A percentile compares a stretch with the other conserved stretches of the same genome.
These are phyloP conservation scores for Unio pictorum DNA, from an alignment of 2,888 invertebrate genomes.

Conservation along the genomic window DNA sequence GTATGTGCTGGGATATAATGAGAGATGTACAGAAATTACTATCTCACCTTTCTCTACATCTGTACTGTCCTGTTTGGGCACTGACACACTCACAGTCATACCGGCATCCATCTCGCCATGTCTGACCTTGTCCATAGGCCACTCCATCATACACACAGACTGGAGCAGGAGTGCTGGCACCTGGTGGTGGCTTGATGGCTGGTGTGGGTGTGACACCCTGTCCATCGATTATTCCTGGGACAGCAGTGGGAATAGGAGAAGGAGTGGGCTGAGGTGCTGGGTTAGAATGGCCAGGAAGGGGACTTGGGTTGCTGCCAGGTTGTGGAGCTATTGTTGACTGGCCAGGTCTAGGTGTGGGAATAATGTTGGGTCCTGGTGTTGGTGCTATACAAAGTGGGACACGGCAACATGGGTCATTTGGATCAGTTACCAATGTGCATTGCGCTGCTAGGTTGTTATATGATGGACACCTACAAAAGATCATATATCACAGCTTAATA, in stretches of 20 bases:
- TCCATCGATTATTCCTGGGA: slow-evolving; percentile 41
- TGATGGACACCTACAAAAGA: slow-evolving; percentile 38
- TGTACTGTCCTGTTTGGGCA: slow-evolving; percentile 43
- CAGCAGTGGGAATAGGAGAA: slow-evolving; percentile 36
- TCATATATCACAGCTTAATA: background rate
- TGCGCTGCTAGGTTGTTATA: slow-evolving; percentile 40
- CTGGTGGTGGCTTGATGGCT: slow-evolving; percentile 12
- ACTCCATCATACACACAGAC: slow-evolving; percentile 54
- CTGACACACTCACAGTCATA: slow-evolving; percentile 51
- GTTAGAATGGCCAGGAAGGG: background rate
- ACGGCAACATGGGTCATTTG: slow-evolving; percentile 51
- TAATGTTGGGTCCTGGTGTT: slow-evolving; percentile 27
- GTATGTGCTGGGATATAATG: too few species aligned
- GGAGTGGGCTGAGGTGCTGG: slow-evolving; percentile 16
- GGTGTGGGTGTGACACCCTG: slow-evolving; percentile 45
- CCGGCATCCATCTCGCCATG: slow-evolving; percentile 53
- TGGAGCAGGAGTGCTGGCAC: slow-evolving; percentile 25
- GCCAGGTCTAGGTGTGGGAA: slow-evolving; percentile 18
- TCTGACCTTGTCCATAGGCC: slow-evolving; percentile 46
- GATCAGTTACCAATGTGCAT: slow-evolving; percentile 47
- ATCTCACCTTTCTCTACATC: slow-evolving; percentile 49
- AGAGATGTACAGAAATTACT: background rate
- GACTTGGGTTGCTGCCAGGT: slow-evolving; percentile 6
- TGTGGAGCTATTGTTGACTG: too few species aligned
- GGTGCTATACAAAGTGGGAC: slow-evolving; percentile 42